Percentiles rank a stretch among this genome's conserved stretches.
Evolutionary conservation across 2,888 invertebrate species (phyloP).

Genomic region (Beris chalybata): DNA sequence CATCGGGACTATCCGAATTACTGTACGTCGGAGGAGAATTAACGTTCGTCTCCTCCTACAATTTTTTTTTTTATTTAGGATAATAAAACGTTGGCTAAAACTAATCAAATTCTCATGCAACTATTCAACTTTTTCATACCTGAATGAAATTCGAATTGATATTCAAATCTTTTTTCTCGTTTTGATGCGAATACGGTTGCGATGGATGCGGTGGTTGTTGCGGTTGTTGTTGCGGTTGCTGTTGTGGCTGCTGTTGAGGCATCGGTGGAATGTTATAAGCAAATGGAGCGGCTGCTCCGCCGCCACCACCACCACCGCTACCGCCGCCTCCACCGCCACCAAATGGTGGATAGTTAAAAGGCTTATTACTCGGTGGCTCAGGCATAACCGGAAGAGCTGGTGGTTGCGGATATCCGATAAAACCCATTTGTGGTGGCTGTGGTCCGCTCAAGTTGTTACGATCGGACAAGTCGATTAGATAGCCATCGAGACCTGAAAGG

Average conservation of each 20-base stretch:
- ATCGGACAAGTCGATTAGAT: conserved; percentile 68
- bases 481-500: conserved; percentile 62
- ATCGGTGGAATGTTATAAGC: conserved; percentile 70
- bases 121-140: conserved; percentile 47
- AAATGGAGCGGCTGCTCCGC: conserved; percentile 51
- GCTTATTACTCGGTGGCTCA: conserved; percentile 59
- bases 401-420: conserved; percentile 77
- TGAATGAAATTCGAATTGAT: conserved; percentile 62
- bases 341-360: conserved; percentile 68
- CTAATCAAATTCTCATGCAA: conserved; percentile 17
- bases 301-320: conserved; percentile 53
- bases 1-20: conserved; percentile 73
- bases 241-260: conserved; percentile 48
- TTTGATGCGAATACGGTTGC: conserved; percentile 44
- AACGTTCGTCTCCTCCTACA: conserved; percentile 67
- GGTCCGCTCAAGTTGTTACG: conserved; percentile 62
- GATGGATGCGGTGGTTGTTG: conserved; percentile 42
- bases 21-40: conserved; percentile 64
- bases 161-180: conserved; percentile 66
- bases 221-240: neutral
- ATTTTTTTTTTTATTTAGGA: conserved; percentile 35
- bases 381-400: conserved; percentile 65
- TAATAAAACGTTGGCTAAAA: neutral
- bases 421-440: conserved; percentile 75
- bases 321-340: conserved; percentile 54